Conservation (phyloP, 2,888 invertebrate species). For the Hypena proboscidalis region DNA sequence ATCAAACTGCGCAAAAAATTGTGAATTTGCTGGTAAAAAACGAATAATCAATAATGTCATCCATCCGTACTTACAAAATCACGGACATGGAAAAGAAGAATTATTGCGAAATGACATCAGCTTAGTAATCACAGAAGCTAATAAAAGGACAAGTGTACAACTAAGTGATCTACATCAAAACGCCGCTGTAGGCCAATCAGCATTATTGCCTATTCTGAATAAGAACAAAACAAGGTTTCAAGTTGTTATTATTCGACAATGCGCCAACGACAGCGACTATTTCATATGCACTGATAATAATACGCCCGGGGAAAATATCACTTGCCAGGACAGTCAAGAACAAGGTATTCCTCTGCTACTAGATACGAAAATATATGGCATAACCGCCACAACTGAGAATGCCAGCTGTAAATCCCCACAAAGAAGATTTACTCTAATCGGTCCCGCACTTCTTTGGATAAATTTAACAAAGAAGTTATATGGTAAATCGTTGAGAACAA, state of each 20-base stretch:
- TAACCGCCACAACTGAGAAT: conserved; percentile 33
- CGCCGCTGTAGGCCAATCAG: conserved; percentile 48
- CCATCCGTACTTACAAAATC: conserved; percentile 37
- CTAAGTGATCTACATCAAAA: conserved; percentile 48
- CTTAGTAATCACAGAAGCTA: conserved; percentile 26
- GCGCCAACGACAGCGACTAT: conserved; percentile 40
- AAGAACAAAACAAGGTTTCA: conserved; percentile 32
- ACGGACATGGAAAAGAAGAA: conserved; percentile 9
- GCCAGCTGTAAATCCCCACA: conserved; percentile 39
- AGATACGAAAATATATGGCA: conserved; percentile 52
- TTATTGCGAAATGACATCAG: conserved; percentile 37
- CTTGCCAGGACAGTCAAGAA: conserved; percentile 34
- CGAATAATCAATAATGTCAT: conserved; percentile 32
- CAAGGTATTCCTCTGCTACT: conserved; percentile 61
- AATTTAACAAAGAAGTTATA: conserved; percentile 27
- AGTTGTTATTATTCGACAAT: conserved; percentile 48
- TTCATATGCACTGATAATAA: conserved; percentile 54
- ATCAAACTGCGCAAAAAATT: conserved; percentile 56
- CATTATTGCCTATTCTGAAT: conserved; percentile 46
- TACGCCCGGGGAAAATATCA: conserved; percentile 14
- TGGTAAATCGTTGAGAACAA: too few relatives aligned
- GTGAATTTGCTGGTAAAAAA: conserved; percentile 41
- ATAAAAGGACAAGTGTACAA: conserved; percentile 31
- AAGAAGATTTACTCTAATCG: conserved; percentile 47
- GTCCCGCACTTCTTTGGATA: conserved; percentile 56